A percentile compares a stretch with the other conserved stretches of the same genome.
Conservation (phyloP, 2,888 invertebrate species). For the Xanthia togata region DNA sequence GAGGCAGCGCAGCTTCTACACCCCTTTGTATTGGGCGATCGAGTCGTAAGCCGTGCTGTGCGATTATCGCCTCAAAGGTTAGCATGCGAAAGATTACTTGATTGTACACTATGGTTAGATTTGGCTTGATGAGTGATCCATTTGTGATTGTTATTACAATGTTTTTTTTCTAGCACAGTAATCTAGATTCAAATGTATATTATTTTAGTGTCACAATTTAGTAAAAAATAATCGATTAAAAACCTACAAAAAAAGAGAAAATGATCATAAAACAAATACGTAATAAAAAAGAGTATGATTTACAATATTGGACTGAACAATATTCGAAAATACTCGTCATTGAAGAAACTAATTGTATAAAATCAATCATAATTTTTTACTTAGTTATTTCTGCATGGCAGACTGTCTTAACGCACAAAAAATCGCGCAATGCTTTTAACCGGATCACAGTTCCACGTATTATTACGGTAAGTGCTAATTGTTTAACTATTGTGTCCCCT, state of each 20-base stretch:
- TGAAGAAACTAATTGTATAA: neutral
- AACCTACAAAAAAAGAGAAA: neutral
- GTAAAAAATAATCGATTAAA: neutral
- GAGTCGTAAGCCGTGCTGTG: too few species aligned
- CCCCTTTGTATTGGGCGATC: too few species aligned
- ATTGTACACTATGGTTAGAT: neutral
- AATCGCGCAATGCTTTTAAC: neutral
- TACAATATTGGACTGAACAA: constrained; percentile 2
- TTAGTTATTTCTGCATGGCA: neutral
- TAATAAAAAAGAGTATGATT: neutral
- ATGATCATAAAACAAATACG: neutral
- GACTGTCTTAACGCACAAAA: neutral
- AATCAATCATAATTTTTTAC: neutral
- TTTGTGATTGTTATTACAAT: neutral
- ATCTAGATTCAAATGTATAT: constrained; percentile 10
- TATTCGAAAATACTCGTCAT: constrained; percentile 15
- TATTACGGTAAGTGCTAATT: neutral
- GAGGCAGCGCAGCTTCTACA: too few species aligned
- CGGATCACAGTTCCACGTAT: neutral
- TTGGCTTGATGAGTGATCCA: neutral
- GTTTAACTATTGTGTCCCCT: neutral
- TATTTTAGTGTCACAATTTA: neutral
- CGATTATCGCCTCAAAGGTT: too few species aligned
- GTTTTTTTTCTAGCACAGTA: neutral
- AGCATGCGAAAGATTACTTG: too few species aligned